These are phyloP conservation scores for Siniperca chuatsi DNA, from an alignment of 2,113 vertebrate species.

Conservation along the genomic window DNA sequence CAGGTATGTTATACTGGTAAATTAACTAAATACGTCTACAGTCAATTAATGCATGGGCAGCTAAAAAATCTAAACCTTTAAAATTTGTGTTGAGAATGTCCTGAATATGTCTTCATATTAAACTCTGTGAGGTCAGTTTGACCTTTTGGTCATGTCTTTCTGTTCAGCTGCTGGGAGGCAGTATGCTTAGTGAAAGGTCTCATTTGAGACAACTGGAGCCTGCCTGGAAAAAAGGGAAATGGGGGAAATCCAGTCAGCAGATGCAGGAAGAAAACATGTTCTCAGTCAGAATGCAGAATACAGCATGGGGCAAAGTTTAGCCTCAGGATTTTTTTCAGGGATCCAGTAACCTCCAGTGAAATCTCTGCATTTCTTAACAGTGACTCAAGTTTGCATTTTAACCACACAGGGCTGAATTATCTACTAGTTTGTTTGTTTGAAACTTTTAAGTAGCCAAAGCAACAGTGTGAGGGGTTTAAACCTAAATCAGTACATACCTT, in stretches of 20 bases:
- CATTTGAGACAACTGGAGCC: constrained; percentile 86
- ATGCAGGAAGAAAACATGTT: constrained; percentile 66
- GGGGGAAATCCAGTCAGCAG: constrained; percentile 81
- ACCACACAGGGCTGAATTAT: not conserved
- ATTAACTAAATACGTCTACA: not conserved
- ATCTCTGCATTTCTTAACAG: not conserved
- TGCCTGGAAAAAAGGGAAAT: constrained; percentile 80
- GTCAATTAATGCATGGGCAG: not conserved
- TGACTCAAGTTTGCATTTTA: constrained; percentile 3
- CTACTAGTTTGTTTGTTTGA: not conserved
- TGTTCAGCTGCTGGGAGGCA: constrained; percentile 70
- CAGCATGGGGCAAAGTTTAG: constrained; percentile 27
- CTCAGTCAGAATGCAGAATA: constrained; percentile 50
- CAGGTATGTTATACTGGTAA: constrained; percentile 85
- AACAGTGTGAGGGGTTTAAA: not conserved
- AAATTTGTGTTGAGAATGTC: constrained; percentile 3
- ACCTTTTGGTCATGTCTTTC: constrained; percentile 40
- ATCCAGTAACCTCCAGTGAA: not conserved
- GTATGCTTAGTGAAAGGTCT: constrained; percentile 88
- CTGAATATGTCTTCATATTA: constrained; percentile 9
- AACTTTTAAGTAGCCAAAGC: not conserved
- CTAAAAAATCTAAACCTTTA: not conserved
- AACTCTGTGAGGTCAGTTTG: constrained; percentile 43
- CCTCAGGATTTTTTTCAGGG: not conserved
- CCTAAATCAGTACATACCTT: not conserved